Evolutionary conservation across 2,888 invertebrate species (phyloP).

Genomic region (Tenthredo amoena): DNA sequence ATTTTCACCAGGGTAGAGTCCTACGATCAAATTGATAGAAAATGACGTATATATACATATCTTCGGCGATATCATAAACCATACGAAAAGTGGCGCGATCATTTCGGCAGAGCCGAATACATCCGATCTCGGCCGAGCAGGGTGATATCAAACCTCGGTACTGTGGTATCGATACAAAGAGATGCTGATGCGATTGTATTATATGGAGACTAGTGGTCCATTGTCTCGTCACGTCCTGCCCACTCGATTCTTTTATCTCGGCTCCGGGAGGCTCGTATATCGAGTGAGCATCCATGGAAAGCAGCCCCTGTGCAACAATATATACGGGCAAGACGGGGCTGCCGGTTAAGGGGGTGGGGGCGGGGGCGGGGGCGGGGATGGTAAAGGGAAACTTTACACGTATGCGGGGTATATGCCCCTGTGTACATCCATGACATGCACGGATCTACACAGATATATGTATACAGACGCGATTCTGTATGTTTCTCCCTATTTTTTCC

Average conservation of each 20-base stretch:
- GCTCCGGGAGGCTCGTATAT: slow-evolving; percentile 74
- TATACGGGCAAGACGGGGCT: slow-evolving; percentile 14
- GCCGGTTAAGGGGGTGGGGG: neutral
- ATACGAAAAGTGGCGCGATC: slow-evolving; percentile 13
- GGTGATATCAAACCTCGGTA: slow-evolving; percentile 73
- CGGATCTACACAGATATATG: neutral
- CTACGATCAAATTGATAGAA: too few species aligned
- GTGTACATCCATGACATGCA: neutral
- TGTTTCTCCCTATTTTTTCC: neutral
- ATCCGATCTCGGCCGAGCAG: slow-evolving; percentile 19
- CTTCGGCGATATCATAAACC: neutral
- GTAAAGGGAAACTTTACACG: slow-evolving; percentile 1
- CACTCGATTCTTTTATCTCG: slow-evolving; percentile 77
- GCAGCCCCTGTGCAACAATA: slow-evolving; percentile 65
- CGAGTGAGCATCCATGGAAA: slow-evolving; percentile 78
- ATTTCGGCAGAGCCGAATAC: neutral
- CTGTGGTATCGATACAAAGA: slow-evolving; percentile 73
- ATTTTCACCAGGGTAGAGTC: too few species aligned
- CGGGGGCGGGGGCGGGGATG: neutral
- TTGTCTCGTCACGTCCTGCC: slow-evolving; percentile 78
- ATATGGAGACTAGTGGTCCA: slow-evolving; percentile 76
- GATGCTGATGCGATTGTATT: slow-evolving; percentile 79
- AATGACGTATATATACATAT: neutral
- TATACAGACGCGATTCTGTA: neutral
- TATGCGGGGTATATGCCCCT: slow-evolving; percentile 2